phyloP scores from a whole-genome alignment of 2,113 vertebrate genomes.

The Argyrosomus japonicus region DNA sequence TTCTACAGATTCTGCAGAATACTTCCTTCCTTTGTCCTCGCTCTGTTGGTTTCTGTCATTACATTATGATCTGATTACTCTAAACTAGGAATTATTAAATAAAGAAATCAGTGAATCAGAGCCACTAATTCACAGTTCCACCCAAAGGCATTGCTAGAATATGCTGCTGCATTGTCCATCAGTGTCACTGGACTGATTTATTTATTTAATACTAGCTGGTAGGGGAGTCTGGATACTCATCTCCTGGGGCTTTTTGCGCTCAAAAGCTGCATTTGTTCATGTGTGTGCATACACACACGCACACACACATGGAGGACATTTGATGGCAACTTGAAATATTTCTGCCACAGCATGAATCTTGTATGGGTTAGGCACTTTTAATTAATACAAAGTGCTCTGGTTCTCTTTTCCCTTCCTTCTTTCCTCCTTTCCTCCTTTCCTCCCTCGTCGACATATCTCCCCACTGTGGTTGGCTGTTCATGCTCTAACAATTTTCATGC shows the following conservation, averaged over 20 bases:
- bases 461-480: slow-evolving; percentile 69
- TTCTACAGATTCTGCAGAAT: not conserved
- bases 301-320: not conserved
- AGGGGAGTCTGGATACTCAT: slow-evolving; percentile 31
- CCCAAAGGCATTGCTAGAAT: slow-evolving; percentile 38
- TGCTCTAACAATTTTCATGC: slow-evolving; percentile 78
- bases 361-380: slow-evolving; percentile 75
- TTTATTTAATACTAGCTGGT: slow-evolving; percentile 66
- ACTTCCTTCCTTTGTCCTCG: not conserved
- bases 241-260: slow-evolving; percentile 34
- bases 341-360: slow-evolving; percentile 65
- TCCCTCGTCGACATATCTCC: slow-evolving; percentile 53
- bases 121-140: slow-evolving; percentile 34
- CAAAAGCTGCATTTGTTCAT: slow-evolving; percentile 6
- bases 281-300: not conserved
- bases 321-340: slow-evolving; percentile 48
- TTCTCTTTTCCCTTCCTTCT: slow-evolving; percentile 40
- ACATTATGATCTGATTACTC: slow-evolving; percentile 18
- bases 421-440: slow-evolving; percentile 15
- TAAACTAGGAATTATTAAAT: slow-evolving; percentile 38
- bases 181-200: slow-evolving; percentile 63
- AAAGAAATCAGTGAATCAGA: slow-evolving; percentile 39
- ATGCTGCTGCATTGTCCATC: slow-evolving; percentile 41
- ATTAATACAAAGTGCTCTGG: slow-evolving; percentile 80
- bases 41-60: not conserved